phyloP scores from a whole-genome alignment of 2,888 invertebrate species.

The Auanema freiburgensis region DNA sequence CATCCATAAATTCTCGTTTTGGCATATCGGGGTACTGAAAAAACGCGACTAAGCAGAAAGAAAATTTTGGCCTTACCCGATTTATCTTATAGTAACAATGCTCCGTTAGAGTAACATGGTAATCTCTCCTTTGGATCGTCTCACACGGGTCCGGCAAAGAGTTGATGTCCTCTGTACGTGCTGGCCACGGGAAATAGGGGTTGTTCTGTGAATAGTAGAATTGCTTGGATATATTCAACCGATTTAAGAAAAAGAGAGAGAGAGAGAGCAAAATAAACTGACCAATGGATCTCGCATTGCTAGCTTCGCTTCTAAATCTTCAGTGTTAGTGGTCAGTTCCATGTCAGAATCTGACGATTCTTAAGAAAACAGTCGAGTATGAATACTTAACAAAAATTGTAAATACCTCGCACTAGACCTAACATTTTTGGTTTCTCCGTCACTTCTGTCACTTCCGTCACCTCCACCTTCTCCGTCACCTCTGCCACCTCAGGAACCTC shows the following conservation, averaged over 20 bases:
- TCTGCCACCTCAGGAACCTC: too few relatives aligned
- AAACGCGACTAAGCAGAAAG: neutral
- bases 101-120: slow-evolving; percentile 15
- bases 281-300: too few relatives aligned
- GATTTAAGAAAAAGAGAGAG: neutral
- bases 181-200: neutral
- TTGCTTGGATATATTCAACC: neutral
- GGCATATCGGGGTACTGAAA: too few relatives aligned
- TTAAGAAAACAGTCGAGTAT: too few relatives aligned
- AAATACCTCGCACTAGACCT: too few relatives aligned
- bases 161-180: slow-evolving; percentile 3
- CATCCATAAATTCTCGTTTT: neutral
- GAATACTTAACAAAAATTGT: too few relatives aligned
- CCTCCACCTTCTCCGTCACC: too few relatives aligned
- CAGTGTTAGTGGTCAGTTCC: too few relatives aligned
- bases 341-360: too few relatives aligned
- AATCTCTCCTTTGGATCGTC: slow-evolving; percentile 13
- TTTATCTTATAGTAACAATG: slow-evolving; percentile 21
- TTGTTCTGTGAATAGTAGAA: neutral
- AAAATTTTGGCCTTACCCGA: neutral
- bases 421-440: too few relatives aligned
- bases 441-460: too few relatives aligned
- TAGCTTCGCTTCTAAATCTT: too few relatives aligned
- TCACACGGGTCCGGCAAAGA: slow-evolving; percentile 12
- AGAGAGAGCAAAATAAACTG: neutral